Evolutionary conservation across 2,797 vertebrate genomes (phyloP).

Genomic region (Alosa sapidissima): DNA sequence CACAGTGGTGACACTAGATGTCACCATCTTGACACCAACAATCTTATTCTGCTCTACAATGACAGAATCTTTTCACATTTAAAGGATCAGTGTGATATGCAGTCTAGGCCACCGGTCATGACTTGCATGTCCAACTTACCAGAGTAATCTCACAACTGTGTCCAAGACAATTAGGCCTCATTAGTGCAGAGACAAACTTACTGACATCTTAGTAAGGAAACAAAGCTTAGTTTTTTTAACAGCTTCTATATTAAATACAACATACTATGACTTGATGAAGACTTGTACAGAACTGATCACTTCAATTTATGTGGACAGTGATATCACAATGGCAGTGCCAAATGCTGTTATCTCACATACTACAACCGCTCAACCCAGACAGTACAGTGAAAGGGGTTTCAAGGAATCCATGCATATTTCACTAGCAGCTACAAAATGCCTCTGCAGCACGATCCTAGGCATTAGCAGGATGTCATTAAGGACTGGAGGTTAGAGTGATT

Average conservation of each 20-base stretch:
- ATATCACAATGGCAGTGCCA: not conserved
- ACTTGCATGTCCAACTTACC: not conserved
- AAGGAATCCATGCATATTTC: not conserved
- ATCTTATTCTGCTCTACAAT: not conserved
- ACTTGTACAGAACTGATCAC: not conserved
- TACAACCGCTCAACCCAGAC: not conserved
- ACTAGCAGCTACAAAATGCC: not conserved
- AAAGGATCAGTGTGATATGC: not conserved
- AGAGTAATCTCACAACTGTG: not conserved
- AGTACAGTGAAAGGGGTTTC: not conserved
- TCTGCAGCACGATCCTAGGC: not conserved
- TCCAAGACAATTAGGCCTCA: not conserved
- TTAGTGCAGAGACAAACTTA: not conserved
- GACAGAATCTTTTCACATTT: not conserved
- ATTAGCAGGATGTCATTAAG: not conserved
- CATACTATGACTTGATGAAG: not conserved
- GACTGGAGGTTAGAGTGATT: not conserved
- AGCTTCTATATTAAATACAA: not conserved
- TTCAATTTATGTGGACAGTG: not conserved
- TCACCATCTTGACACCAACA: not conserved
- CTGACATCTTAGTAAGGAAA: not conserved
- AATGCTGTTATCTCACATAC: not conserved
- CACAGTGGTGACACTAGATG: not conserved
- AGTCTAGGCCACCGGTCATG: not conserved
- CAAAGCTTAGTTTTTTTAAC: not conserved